Percentiles rank a stretch among this genome's conserved stretches.
phyloP scores from a whole-genome alignment of 2,797 vertebrate species.

The Distichodus sexfasciatus region DNA sequence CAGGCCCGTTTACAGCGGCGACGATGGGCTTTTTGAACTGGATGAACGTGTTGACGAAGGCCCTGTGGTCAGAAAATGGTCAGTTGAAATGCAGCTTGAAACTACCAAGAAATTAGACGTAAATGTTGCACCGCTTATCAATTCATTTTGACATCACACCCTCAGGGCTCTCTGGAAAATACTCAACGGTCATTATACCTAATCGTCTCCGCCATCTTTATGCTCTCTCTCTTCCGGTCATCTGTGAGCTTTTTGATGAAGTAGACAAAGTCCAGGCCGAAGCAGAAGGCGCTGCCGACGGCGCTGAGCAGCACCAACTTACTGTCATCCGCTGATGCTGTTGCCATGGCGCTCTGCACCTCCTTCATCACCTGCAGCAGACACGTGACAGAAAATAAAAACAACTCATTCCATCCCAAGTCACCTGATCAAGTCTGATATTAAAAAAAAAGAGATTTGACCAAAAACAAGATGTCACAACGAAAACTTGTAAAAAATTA shows the following conservation, averaged over 20 bases:
- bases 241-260: constrained; percentile 92
- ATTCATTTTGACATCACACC: too few relatives aligned
- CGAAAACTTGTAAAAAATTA: too few relatives aligned
- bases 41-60: constrained; percentile 97
- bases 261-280: constrained; percentile 94
- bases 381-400: neutral
- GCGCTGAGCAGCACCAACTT: constrained; percentile 90
- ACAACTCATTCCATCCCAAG: neutral
- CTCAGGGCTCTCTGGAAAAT: neutral
- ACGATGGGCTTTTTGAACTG: constrained; percentile 98
- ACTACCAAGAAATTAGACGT: too few relatives aligned
- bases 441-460: too few relatives aligned
- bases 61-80: constrained; percentile 71
- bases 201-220: constrained; percentile 96
- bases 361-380: constrained; percentile 93
- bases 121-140: too few relatives aligned
- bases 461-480: too few relatives aligned
- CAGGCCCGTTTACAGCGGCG: constrained; percentile 93
- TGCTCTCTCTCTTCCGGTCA: constrained; percentile 93
- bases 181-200: too few relatives aligned
- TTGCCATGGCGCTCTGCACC: constrained; percentile 94
- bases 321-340: constrained; percentile 92
- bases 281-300: constrained; percentile 91
- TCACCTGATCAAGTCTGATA: too few relatives aligned
- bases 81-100: too few relatives aligned